phyloP scores from a whole-genome alignment of 2,797 vertebrate genomes.

The Scolopax bukidnonensis region DNA sequence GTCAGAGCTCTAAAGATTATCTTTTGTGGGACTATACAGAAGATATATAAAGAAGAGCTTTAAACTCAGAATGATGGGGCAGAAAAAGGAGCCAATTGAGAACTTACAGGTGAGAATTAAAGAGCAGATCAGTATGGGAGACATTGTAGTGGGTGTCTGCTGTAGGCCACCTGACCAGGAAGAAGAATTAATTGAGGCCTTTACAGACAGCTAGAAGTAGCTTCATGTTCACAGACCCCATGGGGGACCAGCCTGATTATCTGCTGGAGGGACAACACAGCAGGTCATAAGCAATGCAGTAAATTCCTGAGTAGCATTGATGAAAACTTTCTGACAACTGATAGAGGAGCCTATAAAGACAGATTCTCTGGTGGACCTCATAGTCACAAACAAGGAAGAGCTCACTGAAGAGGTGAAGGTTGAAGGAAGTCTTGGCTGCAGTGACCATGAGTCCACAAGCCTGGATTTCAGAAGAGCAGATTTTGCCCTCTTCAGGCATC shows the following conservation, averaged over 20 bases:
- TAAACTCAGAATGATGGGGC: neutral
- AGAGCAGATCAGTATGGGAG: neutral
- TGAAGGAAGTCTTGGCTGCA: neutral
- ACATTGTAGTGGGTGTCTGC: neutral
- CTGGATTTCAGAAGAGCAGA: neutral
- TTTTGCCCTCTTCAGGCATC: neutral
- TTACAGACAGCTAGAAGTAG: neutral
- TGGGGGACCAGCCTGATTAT: neutral
- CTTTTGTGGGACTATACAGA: neutral
- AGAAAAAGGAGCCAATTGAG: neutral
- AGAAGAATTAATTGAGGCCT: neutral
- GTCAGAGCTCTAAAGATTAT: neutral
- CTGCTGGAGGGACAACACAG: neutral
- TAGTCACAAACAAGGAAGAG: neutral
- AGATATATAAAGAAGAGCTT: neutral
- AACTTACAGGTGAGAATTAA: neutral
- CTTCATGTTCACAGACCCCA: neutral
- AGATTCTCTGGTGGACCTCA: neutral
- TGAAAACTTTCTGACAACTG: neutral
- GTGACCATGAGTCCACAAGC: neutral
- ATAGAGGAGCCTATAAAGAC: neutral
- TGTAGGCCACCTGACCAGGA: neutral
- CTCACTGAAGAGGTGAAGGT: neutral
- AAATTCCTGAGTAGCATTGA: neutral
- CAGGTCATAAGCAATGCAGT: neutral